Evolutionary conservation across 2,113 vertebrate species (phyloP), one percentile per base, ranked within the genome.

Genomic region (Channa argus): DNA sequence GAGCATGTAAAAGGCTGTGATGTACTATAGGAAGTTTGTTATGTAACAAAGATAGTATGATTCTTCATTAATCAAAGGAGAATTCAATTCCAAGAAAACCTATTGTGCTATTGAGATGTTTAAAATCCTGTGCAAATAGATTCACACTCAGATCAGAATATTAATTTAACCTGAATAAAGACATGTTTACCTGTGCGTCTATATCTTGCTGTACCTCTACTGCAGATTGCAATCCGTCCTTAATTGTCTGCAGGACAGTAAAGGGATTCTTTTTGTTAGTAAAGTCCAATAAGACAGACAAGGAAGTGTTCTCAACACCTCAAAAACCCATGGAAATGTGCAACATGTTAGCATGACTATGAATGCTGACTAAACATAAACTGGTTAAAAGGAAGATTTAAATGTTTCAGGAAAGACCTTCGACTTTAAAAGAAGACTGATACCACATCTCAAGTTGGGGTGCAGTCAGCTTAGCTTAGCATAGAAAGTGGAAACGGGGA

Each of bases 171-270:
- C 54, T 61, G 44, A 72, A 49, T 47, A 0, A 41, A 64, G 0
- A 61, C n/a, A 7, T 0, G 44, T 73, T 80, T 85, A 88, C 79
- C 71, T 83, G 36, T 24, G 15, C 45, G 38, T 83, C 67, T 70
- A 80, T 73, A 64, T 44, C 63, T 79, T 72, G 65, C 66, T 77
- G 36, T 47, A 12, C 78, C 3, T 83, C 45, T 66, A 33, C 64
- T 54, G 6, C 64, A 43, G 70, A 63, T 58, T 68, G 5, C 38
- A 61, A 44, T 3, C 34, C 15, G 0, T 86, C 80, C 55, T 5
- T 83, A 74, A 41, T 71, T 75, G 61, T 75, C 88, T 89, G 87
- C 63, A 59, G 80, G 56, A 84, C 63, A 82, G 51, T 56, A 5
- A 68, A 69, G 63, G 58, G 59, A 56, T 54, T 70, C 0, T 38